Conservation (phyloP, 2,888 invertebrate species). For the Clusia tigrina region DNA sequence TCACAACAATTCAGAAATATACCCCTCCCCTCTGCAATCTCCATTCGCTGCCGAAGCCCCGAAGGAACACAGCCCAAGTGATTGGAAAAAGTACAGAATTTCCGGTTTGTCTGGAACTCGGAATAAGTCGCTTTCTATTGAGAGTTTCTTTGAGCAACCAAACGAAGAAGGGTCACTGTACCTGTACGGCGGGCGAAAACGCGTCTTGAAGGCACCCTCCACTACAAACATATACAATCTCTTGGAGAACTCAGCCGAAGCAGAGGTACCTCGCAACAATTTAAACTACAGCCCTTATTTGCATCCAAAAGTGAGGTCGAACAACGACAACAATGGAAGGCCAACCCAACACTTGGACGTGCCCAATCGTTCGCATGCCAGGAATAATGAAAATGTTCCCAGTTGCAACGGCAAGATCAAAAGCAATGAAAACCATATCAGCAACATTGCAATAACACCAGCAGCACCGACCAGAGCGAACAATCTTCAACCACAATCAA, state of each 20-base stretch:
- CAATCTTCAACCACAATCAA: no score
- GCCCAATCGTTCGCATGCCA: constrained; percentile 50
- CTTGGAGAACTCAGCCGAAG: constrained; percentile 42
- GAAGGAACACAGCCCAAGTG: constrained; percentile 25
- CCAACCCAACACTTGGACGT: constrained; percentile 29
- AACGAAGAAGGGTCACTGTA: constrained; percentile 59
- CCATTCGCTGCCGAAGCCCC: constrained; percentile 3
- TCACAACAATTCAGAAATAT: constrained; percentile 12
- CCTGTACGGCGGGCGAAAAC: constrained; percentile 56
- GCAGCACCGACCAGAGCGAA: constrained; percentile 45
- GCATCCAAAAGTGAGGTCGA: constrained; percentile 3
- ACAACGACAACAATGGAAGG: constrained; percentile 34
- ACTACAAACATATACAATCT: constrained; percentile 59
- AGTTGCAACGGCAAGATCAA: constrained; percentile 14
- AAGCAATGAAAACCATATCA: constrained; percentile 14
- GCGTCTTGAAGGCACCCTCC: constrained; percentile 49
- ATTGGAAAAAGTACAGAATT: constrained; percentile 16
- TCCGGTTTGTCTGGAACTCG: constrained; percentile 42
- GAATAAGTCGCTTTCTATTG: constrained; percentile 61
- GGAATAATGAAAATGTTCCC: constrained; percentile 22
- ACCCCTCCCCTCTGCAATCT: not conserved
- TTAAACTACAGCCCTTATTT: not conserved
- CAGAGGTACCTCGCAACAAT: constrained; percentile 36
- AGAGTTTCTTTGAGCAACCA: constrained; percentile 63
- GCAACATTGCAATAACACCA: constrained; percentile 24